Percentiles rank a stretch among this genome's conserved stretches.
These are phyloP conservation scores for Caenorhabditis drosophilae DNA, from an alignment of 2,888 invertebrate species.

Conservation along the genomic window DNA sequence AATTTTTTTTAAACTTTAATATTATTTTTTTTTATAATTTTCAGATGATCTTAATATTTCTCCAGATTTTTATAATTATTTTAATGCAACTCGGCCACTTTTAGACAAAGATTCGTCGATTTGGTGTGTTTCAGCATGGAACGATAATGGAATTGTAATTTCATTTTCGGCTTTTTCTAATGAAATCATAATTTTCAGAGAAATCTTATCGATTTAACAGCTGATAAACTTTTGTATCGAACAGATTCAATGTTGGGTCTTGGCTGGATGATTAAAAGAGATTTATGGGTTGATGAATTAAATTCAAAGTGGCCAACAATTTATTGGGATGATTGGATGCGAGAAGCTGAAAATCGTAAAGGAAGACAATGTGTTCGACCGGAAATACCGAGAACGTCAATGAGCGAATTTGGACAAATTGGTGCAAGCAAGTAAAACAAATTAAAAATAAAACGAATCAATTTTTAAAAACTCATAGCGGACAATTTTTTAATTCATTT, in stretches of 20 bases:
- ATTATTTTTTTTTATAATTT: slow-evolving; percentile 54
- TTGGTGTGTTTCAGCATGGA: slow-evolving; percentile 99
- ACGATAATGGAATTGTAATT: slow-evolving; percentile 90
- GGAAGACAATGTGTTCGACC: slow-evolving; percentile 45
- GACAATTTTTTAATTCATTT: too few species aligned
- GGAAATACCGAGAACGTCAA: slow-evolving; percentile 80
- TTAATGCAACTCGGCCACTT: slow-evolving; percentile 87
- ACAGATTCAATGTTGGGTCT: slow-evolving; percentile 93
- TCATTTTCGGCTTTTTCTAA: not conserved
- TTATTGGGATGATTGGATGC: slow-evolving; percentile 98
- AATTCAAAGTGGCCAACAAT: slow-evolving; percentile 80
- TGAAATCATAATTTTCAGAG: slow-evolving; percentile 10
- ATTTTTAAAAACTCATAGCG: too few species aligned
- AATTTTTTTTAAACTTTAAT: not conserved
- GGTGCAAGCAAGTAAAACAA: slow-evolving; percentile 80
- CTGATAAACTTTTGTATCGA: slow-evolving; percentile 81
- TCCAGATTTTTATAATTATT: slow-evolving; percentile 96
- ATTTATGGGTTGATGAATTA: slow-evolving; percentile 83
- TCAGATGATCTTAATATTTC: slow-evolving; percentile 94
- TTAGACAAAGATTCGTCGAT: slow-evolving; percentile 83
- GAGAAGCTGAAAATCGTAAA: slow-evolving; percentile 77
- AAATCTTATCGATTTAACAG: slow-evolving; percentile 19
- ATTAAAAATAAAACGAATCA: too few species aligned
- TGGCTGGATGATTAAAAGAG: slow-evolving; percentile 83
- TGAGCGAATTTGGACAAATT: slow-evolving; percentile 84